Evolutionary conservation across 1,140 invertebrate genomes (phyloP).

Genomic region (Drosophila pachea): DNA sequence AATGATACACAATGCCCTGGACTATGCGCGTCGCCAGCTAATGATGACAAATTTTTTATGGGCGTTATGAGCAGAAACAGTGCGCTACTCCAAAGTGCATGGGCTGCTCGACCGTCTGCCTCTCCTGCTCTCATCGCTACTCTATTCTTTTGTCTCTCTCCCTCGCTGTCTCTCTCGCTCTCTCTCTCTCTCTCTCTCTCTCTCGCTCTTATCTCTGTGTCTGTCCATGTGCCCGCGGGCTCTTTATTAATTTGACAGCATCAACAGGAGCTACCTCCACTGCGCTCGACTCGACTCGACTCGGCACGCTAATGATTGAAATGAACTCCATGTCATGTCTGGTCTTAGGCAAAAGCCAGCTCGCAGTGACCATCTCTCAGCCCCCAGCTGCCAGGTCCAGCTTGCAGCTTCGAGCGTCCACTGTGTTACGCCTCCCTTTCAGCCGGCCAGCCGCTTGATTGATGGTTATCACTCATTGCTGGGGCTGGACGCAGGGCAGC

Average conservation of each 20-base stretch:
- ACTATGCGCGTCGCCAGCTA: conserved; percentile 54
- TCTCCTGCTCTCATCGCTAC: neutral
- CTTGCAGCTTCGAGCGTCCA: conserved; percentile 8
- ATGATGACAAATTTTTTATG: conserved; percentile 77
- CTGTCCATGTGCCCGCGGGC: conserved; percentile 32
- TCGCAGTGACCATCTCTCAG: conserved; percentile 6
- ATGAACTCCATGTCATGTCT: conserved; percentile 65
- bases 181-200: neutral
- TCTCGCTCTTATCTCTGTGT: neutral
- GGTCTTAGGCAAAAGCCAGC: conserved; percentile 58
- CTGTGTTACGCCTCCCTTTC: conserved; percentile 57
- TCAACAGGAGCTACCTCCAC: conserved; percentile 63
- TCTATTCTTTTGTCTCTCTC: neutral
- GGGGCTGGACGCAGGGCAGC: conserved; percentile 38
- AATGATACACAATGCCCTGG: conserved; percentile 39
- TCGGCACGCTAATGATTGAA: conserved; percentile 73
- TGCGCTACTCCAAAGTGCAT: conserved; percentile 65
- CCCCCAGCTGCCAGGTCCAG: conserved; percentile 6
- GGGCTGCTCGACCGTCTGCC: conserved; percentile 21
- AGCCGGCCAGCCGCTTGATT: conserved; percentile 63
- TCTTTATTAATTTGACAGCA: conserved; percentile 78
- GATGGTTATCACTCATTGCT: conserved; percentile 75
- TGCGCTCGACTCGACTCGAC: conserved; percentile 7
- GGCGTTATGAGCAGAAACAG: conserved; percentile 64
- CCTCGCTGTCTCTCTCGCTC: neutral